A percentile compares a stretch with the other conserved stretches of the same genome.
Conservation (phyloP, 2,888 invertebrate species). For the Nomada goodeniana region DNA sequence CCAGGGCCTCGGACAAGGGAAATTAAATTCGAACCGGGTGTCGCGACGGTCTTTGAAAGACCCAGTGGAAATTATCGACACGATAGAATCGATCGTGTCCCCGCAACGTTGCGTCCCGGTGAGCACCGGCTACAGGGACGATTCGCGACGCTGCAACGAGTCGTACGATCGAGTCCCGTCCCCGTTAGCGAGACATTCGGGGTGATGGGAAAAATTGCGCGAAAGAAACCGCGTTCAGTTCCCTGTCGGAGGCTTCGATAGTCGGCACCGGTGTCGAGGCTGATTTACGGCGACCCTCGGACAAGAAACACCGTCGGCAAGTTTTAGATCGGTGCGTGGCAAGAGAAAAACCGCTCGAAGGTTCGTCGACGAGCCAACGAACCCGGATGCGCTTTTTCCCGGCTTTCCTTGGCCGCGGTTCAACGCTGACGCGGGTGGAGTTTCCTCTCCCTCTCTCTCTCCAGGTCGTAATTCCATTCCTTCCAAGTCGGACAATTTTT, state of each 20-base stretch:
- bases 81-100: neutral
- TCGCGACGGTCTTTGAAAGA: neutral
- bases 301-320: constrained; percentile 25
- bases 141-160: constrained; percentile 7
- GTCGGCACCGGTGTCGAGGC: neutral
- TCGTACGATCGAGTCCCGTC: neutral
- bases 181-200: constrained; percentile 6
- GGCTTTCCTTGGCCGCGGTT: neutral
- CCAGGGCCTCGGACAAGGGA: constrained; percentile 2
- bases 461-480: neutral
- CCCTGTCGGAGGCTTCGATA: neutral
- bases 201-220: neutral
- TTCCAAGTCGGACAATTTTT: neutral
- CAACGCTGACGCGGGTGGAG: neutral
- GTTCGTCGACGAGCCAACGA: constrained; percentile 31
- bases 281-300: constrained; percentile 33
- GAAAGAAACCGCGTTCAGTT: neutral
- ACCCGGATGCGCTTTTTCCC: constrained; percentile 10
- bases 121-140: neutral
- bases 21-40: neutral
- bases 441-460: neutral
- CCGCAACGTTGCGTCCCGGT: neutral
- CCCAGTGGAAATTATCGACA: constrained; percentile 6
- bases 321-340: neutral
- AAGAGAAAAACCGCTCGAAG: constrained; percentile 5